A percentile compares a stretch with the other conserved stretches of the same genome.
These are phyloP conservation scores for Brenthis ino DNA, from an alignment of 2,888 invertebrate species.

Conservation along the genomic window DNA sequence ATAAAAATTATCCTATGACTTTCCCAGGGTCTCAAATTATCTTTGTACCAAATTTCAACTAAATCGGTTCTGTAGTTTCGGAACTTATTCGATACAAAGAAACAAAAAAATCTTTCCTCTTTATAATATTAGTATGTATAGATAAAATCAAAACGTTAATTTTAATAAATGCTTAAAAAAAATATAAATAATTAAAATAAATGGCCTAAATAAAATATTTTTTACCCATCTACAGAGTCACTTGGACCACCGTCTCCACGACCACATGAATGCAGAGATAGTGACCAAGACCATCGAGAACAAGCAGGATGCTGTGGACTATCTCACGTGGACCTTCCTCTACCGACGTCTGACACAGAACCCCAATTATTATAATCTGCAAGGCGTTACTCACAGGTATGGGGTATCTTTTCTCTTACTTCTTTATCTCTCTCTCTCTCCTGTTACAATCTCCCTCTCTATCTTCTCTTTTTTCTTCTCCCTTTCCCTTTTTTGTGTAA, in stretches of 20 bases:
- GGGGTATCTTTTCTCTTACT: no score
- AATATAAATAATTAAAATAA: no score
- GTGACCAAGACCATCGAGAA: conserved; percentile 99
- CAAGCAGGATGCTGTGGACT: conserved; percentile 99
- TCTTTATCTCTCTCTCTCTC: background rate
- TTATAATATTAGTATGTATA: no score
- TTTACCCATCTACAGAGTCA: conserved; percentile 85
- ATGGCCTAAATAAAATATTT: no score
- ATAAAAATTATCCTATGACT: no score
- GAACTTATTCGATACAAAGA: no score
- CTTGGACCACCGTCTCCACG: conserved; percentile 97
- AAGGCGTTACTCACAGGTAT: conserved; percentile 94
- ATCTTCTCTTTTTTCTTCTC: background rate
- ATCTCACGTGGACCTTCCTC: conserved; percentile 99
- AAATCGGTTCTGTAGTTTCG: no score
- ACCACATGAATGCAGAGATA: conserved; percentile 99
- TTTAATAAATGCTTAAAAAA: no score
- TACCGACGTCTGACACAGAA: conserved; percentile 98
- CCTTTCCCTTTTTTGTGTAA: background rate
- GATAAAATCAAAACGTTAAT: no score
- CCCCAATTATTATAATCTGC: conserved; percentile 99
- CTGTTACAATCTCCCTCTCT: background rate
- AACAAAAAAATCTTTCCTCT: no score
- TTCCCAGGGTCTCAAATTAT: no score
- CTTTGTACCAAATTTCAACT: no score